phyloP scores from a whole-genome alignment of 2,888 invertebrate species.

The Halictus ligatus region DNA sequence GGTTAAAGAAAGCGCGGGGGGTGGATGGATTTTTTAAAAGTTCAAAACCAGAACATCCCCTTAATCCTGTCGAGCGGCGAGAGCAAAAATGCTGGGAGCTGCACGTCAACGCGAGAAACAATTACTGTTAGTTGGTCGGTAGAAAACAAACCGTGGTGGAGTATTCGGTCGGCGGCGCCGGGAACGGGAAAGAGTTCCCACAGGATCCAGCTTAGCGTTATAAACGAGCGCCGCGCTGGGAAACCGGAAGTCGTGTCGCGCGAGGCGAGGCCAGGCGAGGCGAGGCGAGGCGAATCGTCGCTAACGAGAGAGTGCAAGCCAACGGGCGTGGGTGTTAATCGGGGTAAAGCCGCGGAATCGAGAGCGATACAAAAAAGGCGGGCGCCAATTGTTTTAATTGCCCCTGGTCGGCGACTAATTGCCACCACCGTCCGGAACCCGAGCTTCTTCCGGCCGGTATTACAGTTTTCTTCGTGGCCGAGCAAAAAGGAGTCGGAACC shows the following conservation, averaged over 20 bases:
- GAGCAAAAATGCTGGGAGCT: not conserved
- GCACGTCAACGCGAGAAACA: not conserved
- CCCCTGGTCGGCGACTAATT: slow-evolving; percentile 40
- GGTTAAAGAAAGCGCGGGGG: not conserved
- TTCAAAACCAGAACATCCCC: not conserved
- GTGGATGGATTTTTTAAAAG: not conserved
- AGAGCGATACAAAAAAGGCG: slow-evolving; percentile 30
- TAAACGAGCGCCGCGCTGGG: slow-evolving; percentile 3
- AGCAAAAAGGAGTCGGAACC: slow-evolving; percentile 19
- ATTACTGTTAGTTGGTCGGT: not conserved
- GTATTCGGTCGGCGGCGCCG: not conserved
- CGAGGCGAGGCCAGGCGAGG: not conserved
- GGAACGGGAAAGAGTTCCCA: slow-evolving; percentile 5
- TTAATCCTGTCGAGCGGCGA: not conserved
- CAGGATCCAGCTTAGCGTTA: not conserved
- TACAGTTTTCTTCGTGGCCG: slow-evolving; percentile 1
- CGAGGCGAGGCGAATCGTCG: not conserved
- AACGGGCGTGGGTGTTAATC: slow-evolving; percentile 27
- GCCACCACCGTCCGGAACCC: slow-evolving; percentile 12
- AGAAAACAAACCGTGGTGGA: not conserved
- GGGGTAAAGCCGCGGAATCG: slow-evolving; percentile 20
- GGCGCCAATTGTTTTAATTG: slow-evolving; percentile 48
- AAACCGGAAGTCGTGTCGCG: slow-evolving; percentile 10
- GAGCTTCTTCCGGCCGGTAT: slow-evolving; percentile 19
- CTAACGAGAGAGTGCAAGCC: slow-evolving; percentile 16